A percentile compares a stretch with the other conserved stretches of the same genome.
phyloP scores from a whole-genome alignment of 1,140 invertebrate genomes.

The Drosophila teissieri region DNA sequence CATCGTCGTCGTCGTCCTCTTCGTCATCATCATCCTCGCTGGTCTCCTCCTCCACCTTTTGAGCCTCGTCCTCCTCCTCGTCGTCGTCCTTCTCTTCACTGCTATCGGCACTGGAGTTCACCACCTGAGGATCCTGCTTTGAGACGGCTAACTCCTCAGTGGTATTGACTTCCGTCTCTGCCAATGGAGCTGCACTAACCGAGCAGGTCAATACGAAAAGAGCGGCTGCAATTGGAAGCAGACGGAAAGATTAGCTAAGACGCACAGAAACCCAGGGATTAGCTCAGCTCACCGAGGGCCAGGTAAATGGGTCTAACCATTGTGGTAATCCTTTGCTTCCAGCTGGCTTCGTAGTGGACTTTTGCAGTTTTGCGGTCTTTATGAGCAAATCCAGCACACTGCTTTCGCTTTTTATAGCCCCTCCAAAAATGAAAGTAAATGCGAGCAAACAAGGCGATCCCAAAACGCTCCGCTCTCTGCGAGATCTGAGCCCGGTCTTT shows the following conservation, averaged over 20 bases:
- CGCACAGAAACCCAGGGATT: background rate
- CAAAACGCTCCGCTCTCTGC: conserved; percentile 21
- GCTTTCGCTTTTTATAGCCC: conserved; percentile 81
- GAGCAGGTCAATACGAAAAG: conserved; percentile 50
- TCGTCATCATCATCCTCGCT: conserved; percentile 57
- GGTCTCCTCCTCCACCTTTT: conserved; percentile 41
- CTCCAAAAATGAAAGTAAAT: conserved; percentile 64
- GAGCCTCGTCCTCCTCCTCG: conserved; percentile 29
- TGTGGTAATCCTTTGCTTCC: conserved; percentile 44
- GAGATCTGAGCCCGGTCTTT: conserved; percentile 15
- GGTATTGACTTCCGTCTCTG: conserved; percentile 16
- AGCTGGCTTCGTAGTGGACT: conserved; percentile 53
- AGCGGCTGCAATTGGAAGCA: conserved; percentile 31
- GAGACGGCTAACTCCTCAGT: conserved; percentile 29
- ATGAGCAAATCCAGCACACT: conserved; percentile 76
- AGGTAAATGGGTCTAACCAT: conserved; percentile 67
- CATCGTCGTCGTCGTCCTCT: conserved; percentile 54
- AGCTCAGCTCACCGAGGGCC: conserved; percentile 55
- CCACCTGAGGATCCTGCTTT: conserved; percentile 12
- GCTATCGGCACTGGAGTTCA: conserved; percentile 50
- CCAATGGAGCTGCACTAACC: conserved; percentile 37
- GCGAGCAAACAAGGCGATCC: conserved; percentile 63
- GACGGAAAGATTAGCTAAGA: background rate
- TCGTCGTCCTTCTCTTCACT: conserved; percentile 50
- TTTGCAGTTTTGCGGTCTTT: conserved; percentile 80